These are phyloP conservation scores for Pyrocoelia pectoralis DNA, from an alignment of 2,888 invertebrate species.

Conservation along the genomic window DNA sequence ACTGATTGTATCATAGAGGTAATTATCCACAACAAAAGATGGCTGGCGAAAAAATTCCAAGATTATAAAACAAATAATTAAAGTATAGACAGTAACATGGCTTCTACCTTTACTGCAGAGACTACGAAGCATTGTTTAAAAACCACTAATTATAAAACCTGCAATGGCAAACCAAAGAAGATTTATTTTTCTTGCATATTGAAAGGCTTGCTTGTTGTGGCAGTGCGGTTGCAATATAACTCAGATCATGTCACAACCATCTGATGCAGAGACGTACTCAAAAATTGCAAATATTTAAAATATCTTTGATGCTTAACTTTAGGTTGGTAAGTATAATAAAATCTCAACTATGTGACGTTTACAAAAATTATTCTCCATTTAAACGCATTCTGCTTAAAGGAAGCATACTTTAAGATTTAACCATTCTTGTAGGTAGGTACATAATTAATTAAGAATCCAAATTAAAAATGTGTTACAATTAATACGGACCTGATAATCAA, in stretches of 20 bases:
- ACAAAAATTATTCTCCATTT: not conserved
- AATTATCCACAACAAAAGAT: conserved; percentile 8
- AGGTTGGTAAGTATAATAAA: not conserved
- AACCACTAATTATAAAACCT: conserved; percentile 60
- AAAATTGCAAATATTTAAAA: conserved; percentile 28
- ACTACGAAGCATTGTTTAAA: conserved; percentile 58
- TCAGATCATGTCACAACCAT: conserved; percentile 59
- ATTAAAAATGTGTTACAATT: not conserved
- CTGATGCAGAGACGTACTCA: conserved; percentile 49
- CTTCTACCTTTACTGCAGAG: conserved; percentile 34
- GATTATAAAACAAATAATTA: conserved; percentile 48
- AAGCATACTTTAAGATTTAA: not conserved
- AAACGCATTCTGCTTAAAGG: not conserved
- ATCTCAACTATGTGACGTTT: not conserved
- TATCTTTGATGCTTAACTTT: not conserved
- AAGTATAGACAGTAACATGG: conserved; percentile 36
- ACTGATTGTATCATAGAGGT: not conserved
- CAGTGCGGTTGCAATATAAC: conserved; percentile 59
- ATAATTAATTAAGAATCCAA: not conserved
- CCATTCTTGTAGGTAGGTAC: no score
- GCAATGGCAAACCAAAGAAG: conserved; percentile 52
- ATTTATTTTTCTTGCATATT: conserved; percentile 62
- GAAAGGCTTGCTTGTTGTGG: conserved; percentile 55
- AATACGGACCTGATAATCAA: conserved; percentile 27
- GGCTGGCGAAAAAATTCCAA: conserved; percentile 43